Percentiles rank a stretch among this genome's conserved stretches.
Conservation (phyloP, 2,113 vertebrate species). For the Micromys minutus region DNA sequence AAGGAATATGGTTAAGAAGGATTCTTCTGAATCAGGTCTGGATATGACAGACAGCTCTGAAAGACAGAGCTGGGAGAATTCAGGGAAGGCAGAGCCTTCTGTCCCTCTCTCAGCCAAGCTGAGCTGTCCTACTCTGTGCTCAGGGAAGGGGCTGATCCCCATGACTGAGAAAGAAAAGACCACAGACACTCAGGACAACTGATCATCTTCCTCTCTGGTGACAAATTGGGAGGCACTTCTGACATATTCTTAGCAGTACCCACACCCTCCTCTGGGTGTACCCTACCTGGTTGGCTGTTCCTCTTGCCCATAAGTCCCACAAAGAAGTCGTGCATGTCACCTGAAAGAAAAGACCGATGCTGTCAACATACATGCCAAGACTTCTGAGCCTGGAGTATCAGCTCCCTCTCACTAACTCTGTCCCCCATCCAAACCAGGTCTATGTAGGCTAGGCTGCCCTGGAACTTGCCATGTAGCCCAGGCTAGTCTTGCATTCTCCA, state of each 20-base stretch:
- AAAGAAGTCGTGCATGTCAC: slow-evolving; percentile 96
- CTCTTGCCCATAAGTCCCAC: slow-evolving; percentile 96
- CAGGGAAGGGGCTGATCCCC: neutral
- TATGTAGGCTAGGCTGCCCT: neutral
- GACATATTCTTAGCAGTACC: neutral
- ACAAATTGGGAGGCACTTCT: neutral
- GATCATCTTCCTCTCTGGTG: slow-evolving; percentile 12
- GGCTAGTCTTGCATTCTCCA: neutral
- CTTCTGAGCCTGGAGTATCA: neutral
- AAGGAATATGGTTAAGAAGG: neutral
- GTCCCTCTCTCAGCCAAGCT: neutral
- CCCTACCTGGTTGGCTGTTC: slow-evolving; percentile 86
- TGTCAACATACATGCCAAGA: neutral
- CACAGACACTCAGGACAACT: neutral
- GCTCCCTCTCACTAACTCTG: neutral
- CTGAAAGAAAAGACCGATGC: slow-evolving; percentile 78
- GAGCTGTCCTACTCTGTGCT: neutral
- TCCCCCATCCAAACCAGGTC: neutral
- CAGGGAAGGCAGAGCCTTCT: neutral
- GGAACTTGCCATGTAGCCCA: neutral
- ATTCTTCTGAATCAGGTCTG: neutral
- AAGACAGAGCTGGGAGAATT: neutral
- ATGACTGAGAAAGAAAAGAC: neutral
- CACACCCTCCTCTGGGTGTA: neutral
- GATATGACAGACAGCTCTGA: neutral